These are phyloP conservation scores for Eupithecia pulchellata DNA, from an alignment of 2,888 invertebrate species.

Conservation along the genomic window DNA sequence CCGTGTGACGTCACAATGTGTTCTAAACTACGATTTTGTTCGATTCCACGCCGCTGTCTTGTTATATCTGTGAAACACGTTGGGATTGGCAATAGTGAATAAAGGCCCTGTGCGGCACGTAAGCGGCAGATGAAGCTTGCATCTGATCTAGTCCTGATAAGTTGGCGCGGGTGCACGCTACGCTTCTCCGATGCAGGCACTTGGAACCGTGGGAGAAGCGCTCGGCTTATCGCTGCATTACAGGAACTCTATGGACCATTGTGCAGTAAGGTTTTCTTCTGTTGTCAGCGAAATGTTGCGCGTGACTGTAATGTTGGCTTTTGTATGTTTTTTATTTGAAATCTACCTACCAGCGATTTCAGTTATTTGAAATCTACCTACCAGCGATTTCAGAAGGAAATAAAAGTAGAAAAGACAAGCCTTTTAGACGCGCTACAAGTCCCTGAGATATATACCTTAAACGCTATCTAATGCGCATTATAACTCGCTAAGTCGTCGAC, in stretches of 20 bases:
- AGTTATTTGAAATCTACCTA: no score
- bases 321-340: not conserved
- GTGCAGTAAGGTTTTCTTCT: not conserved
- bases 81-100: no score
- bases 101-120: no score
- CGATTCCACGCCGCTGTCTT: no score
- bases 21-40: no score
- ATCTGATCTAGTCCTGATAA: not conserved
- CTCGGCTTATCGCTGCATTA: not conserved
- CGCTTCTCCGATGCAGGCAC: constrained; percentile 6
- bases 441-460: not conserved
- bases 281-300: not conserved
- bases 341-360: not conserved
- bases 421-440: not conserved
- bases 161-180: not conserved
- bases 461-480: not conserved
- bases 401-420: not conserved
- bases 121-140: not conserved
- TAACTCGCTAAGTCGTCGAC: not conserved
- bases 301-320: not conserved
- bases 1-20: no score
- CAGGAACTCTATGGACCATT: not conserved
- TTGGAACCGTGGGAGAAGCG: constrained; percentile 8
- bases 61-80: no score
- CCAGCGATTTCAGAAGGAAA: not conserved